Base-by-base conservation (phyloP, 1,140 invertebrate species). In the Lepidurus arcticus region DNA sequence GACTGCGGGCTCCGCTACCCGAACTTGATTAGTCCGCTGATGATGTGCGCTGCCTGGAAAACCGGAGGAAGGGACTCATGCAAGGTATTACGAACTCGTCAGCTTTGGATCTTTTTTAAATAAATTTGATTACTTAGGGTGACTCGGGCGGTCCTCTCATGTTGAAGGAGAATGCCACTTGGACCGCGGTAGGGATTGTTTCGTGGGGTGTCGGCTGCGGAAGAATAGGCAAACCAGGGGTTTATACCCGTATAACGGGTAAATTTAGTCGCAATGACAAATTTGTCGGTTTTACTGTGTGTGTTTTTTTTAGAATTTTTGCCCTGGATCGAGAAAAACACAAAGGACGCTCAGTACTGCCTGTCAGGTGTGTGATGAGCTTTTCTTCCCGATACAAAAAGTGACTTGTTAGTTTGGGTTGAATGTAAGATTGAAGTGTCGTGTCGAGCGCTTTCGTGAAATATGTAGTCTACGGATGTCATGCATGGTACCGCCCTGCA, bases 41-140 rank as follows among this genome's bases (percentile, higher is more conserved):
- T 95, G 94, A 89, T 96, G 81, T 97, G 95, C 84, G 95, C 95
- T 34, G 95, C 95, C 7, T 91, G 89, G 82, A 84, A 92, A 73
- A 90, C 92, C 82, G 93, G 94, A 78, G 93, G 93, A 44, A 87
- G 91, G 0, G 95, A 97, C 84, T 91, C 94, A 11, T 97, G 95
- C 82, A 92, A 95, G 82, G 95, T 65, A 65, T n/a, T 13, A 7
- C 16, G 21, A 7, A 47, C 45, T 11, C 16, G 10, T 47, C 10
- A 47, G 10, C 45, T 11, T 47, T 1, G 45, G 45, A 5, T 10
- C 16, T 11, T 7, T 47, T 47, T 47, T 10, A 3, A 47, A 47
- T 47, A 16, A 11, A 47, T 47, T 47, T 47, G 10, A 16, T 47
- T 47, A 47, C 16, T 47, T n/a, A 65, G 53, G 53, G 53, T 65